Evolutionary conservation across 2,113 vertebrate species (phyloP), one percentile per base, ranked within the genome.

Genomic region (Calcarius ornatus): DNA sequence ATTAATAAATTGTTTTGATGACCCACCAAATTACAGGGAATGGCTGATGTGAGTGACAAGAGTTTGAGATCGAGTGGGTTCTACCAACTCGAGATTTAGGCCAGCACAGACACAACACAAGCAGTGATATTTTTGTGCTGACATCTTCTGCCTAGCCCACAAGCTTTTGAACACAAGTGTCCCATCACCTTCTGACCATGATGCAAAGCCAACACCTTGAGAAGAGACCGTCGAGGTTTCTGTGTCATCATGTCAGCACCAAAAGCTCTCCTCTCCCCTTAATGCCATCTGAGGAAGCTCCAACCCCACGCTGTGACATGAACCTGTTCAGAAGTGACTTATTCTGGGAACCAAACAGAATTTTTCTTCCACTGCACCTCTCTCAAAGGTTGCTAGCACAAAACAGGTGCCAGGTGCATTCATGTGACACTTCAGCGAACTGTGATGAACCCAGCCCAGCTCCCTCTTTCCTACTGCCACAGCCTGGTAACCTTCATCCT

Each of bases 221-320:
- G 10, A 66, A 9, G 50, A 73, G 19, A 63, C 14, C 8, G 53
- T 4, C 27, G 19, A 37, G 28, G 38, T 27, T 75, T 69, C 28
- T 15, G 5, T 5, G 50, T 12, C 56, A 30, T 10, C 38, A 4
- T 1, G 15, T 10, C 47, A 78, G 56, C 43, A 54, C 13, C 42
- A 24, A 30, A 73, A 61, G 15, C 65, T 56, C 45, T 50, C 12
- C 19, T 45, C 78, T 42, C 51, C 59, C 63, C 53, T 88, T 21
- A 51, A 45, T 15, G 63, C 38, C 64, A 54, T 1, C 50, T 72
- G 73, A 30, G 3, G 50, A 25, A 88, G 63, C 48, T 43, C 31
- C 54, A n/a, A 6, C 20, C 30, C 33, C 24, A 23, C 0, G 0
- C 40, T 37, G 60, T 4, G 51, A 59, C 51, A 33, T 10, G 8